These are phyloP conservation scores for Chrysaora quinquecirrha DNA, from an alignment of 30 jellyfish, hydroid and myxozoan genomes.

Conservation along the genomic window DNA sequence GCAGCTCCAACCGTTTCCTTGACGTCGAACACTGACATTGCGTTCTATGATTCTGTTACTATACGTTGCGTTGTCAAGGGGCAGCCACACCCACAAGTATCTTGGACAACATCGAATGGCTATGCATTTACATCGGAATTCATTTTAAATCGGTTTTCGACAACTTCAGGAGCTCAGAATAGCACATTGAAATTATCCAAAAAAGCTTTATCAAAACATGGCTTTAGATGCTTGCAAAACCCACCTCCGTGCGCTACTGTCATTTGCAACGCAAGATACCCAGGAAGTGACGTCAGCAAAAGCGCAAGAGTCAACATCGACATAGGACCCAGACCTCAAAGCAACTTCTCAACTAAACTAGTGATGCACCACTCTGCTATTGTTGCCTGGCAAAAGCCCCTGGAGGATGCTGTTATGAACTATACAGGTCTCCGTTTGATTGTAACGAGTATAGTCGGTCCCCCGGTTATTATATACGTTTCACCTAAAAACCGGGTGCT, in stretches of 20 bases:
- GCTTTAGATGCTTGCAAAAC: constrained; percentile 13
- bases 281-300: constrained; percentile 28
- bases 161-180: constrained; percentile 14
- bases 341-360: not conserved
- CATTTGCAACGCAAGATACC: constrained; percentile 45
- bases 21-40: not conserved
- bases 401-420: constrained; percentile 24
- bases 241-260: constrained; percentile 27
- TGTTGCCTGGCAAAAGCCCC: constrained; percentile 42
- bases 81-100: constrained; percentile 32
- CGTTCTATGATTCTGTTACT: constrained; percentile 5
- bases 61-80: constrained; percentile 27
- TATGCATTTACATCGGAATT: constrained; percentile 2
- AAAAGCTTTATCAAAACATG: not conserved
- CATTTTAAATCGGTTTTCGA: constrained; percentile 5
- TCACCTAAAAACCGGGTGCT: not conserved
- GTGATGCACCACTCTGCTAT: constrained; percentile 10
- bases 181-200: constrained; percentile 23
- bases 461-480: constrained; percentile 11
- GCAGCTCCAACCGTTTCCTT: constrained; percentile 28
- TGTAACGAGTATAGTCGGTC: constrained; percentile 24
- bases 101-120: constrained; percentile 40
- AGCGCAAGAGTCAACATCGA: constrained; percentile 13
- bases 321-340: constrained; percentile 36
- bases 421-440: constrained; percentile 31